Evolutionary conservation across 2,113 vertebrate species (phyloP), one percentile per base, ranked within the genome.

Genomic region (Vimba vimba): DNA sequence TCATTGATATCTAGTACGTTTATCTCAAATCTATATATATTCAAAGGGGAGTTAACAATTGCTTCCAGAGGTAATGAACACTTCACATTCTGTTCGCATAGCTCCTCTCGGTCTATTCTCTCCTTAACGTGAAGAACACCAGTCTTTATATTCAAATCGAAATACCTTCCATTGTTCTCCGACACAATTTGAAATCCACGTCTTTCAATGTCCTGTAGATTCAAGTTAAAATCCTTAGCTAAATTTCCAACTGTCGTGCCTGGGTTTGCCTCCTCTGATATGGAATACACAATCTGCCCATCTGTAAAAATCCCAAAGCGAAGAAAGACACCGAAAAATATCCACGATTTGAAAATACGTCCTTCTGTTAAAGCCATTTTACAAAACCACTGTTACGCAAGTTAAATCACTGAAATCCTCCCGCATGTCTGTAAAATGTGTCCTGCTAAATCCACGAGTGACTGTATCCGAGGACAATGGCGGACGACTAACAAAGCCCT

Each of bases 401-500:
- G 23, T 17, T 9, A 45, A 45, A 79, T 4, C 19, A 30, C 1
- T 0, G 55, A 66, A 69, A 76, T 68, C 47, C 21, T 66, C 23
- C 25, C 8, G 47, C 73, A 45, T 25, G 62, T 47, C 45, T 43
- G 39, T 39, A 84, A 30, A 33, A 45, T 19, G 2, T 5, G 7
- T 79, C 73, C 13, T 43, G 3, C 8, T 83, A 25, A 76, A 76
- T 73, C 11, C 23, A 23, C 11, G 19, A 4, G 71, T 50, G 17
- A 81, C 69, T 55, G 27, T 23, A 55, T 82, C n/a, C 15, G 71
- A 76, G 45, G 15, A 84, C 62, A 84, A 84, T 82, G 59, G 50
- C 77, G 36, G 21, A 45, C 57, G 39, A 71, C 39, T 78, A 90
- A 93, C 92, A 94, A 93, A 95, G 93, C 91, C 83, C 86, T 47